Evolutionary conservation across 2,888 invertebrate species (phyloP), one percentile per base, ranked within the genome.

Genomic region (Clunio marinus): DNA sequence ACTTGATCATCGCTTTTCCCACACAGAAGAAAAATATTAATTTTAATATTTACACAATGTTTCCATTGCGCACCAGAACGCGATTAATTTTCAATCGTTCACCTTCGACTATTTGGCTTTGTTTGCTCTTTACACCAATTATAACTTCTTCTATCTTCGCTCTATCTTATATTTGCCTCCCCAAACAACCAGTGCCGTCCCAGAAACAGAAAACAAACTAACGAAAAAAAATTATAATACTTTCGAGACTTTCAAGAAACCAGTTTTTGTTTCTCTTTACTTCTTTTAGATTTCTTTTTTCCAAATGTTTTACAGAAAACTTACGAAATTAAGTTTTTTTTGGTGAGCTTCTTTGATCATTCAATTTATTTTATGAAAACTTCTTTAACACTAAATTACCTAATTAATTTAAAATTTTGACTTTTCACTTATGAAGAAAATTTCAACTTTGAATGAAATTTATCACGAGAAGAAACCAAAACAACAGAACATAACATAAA

Each of bases 241-340:
- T 17, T 51, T 22, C 51, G 17, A 22, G 22, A 17, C 51, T 51
- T 22, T 17, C 4, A 22, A 22, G 20, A 51, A 51, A 51, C 51
- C 51, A 51, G 51, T 51, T 51, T 32, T 32, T 51, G 4, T 22
- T 51, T 20, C 7, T 32, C 35, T 32, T 32, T n/a, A n/a, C n/a
- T n/a, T 32, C 35, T 32, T 32, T 32, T 32, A 32, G 22, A 51
- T 51, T 51, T 51, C 51, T 51, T 51, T 51, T n/a, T 51, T 51
- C 51, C 22, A 32, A 32, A 32, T 13, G 7, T n/a, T n/a, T n/a
- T 51, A 22, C 51, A n/a, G n/a, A n/a, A n/a, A n/a, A n/a, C n/a
- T n/a, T n/a, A 51, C 41, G 41, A 41, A 5, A 51, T 22, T 51
- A 20, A 8, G 5, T 32, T 32, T 5, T 13, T 32, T 32, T 4